phyloP scores from a whole-genome alignment of 2,888 invertebrate genomes.

The Tetragonula carbonaria region DNA sequence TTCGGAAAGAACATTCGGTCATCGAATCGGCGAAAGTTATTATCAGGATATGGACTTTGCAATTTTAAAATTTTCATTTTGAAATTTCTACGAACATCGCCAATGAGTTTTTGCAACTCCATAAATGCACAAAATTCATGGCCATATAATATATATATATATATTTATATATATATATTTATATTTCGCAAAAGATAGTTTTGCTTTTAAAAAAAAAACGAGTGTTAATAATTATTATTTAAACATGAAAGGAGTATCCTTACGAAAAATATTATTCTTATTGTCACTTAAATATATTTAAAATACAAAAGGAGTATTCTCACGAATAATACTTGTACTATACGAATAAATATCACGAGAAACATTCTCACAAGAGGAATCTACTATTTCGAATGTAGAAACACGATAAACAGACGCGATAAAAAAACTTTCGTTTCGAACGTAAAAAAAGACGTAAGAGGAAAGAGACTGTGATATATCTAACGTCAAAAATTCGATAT shows the following conservation, averaged over 20 bases:
- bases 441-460: not conserved
- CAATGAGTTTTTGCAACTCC: too few relatives aligned
- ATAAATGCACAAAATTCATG: too few relatives aligned
- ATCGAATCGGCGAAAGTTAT: not conserved
- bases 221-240: too few relatives aligned
- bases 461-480: not conserved
- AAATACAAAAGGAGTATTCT: too few relatives aligned
- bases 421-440: not conserved
- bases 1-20: not conserved
- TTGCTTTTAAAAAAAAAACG: not conserved
- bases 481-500: not conserved
- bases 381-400: not conserved
- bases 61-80: too few relatives aligned
- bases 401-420: not conserved
- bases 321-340: too few relatives aligned
- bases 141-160: too few relatives aligned
- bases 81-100: too few relatives aligned
- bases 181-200: not conserved
- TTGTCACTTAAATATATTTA: too few relatives aligned
- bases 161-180: too few relatives aligned
- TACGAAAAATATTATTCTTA: too few relatives aligned
- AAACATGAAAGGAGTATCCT: too few relatives aligned
- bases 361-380: not conserved
- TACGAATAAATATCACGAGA: not conserved
- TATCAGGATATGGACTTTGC: not conserved